Percentiles rank a stretch among this genome's conserved stretches.
Evolutionary conservation across 1,140 invertebrate species (phyloP).

Genomic region (Leptopilina clavipes): DNA sequence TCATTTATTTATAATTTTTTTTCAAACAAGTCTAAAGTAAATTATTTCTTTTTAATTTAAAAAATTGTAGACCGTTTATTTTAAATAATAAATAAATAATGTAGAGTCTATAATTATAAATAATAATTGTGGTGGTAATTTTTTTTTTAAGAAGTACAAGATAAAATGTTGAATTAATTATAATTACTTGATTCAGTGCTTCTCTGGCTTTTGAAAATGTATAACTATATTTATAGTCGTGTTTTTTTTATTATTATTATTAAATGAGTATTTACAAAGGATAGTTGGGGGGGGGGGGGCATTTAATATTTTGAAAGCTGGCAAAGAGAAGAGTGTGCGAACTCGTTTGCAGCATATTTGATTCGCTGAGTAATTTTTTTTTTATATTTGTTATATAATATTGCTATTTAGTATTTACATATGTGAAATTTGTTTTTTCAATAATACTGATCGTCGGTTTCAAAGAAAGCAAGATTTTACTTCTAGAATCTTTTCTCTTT

Average conservation of each 20-base stretch:
- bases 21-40: no score
- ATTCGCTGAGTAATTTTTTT: not conserved
- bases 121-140: no score
- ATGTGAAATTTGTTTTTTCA: not conserved
- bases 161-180: not conserved
- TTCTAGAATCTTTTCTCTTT: not conserved
- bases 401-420: not conserved
- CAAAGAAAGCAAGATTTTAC: constrained; percentile 20
- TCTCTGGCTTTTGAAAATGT: constrained; percentile 15
- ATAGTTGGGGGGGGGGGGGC: not conserved
- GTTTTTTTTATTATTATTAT: not conserved
- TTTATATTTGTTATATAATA: not conserved
- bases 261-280: constrained; percentile 28
- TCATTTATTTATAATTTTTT: no score
- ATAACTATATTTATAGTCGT: not conserved
- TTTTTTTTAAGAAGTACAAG: no score
- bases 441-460: constrained; percentile 24
- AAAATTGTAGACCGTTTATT: no score
- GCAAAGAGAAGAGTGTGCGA: not conserved
- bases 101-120: no score
- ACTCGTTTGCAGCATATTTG: not conserved
- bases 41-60: no score
- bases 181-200: not conserved
- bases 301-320: not conserved
- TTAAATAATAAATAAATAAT: no score